Conservation (phyloP, 2,113 vertebrate genomes). For the Uria lomvia region DNA sequence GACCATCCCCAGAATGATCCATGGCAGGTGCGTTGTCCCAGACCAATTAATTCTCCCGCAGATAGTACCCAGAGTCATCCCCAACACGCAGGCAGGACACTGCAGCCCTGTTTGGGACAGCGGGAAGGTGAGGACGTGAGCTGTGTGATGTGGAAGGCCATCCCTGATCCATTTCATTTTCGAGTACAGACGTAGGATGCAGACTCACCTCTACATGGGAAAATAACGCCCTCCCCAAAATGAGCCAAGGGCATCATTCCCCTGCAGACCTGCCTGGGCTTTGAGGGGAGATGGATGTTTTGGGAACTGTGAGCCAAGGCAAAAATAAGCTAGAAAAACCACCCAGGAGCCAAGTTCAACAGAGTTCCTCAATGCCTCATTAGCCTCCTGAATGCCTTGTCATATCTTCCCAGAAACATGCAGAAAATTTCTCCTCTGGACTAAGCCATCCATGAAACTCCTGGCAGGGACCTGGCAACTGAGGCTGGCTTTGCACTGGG, state of each 20-base stretch:
- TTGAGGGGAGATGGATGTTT: neutral
- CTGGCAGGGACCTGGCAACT: neutral
- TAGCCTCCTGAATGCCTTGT: neutral
- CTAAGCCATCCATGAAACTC: neutral
- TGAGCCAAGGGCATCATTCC: neutral
- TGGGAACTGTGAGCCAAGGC: neutral
- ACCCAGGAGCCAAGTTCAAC: neutral
- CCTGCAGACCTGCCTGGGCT: neutral
- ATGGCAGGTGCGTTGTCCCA: neutral
- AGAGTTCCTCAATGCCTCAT: neutral
- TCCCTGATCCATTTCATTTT: neutral
- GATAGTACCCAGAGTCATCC: neutral
- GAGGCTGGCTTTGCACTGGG: neutral
- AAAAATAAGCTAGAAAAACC: neutral
- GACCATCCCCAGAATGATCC: neutral
- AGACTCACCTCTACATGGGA: neutral
- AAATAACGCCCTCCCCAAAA: neutral
- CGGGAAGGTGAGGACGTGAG: neutral
- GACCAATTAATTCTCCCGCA: neutral
- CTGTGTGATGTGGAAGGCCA: neutral
- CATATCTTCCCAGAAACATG: neutral
- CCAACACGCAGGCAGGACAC: neutral
- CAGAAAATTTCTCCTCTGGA: neutral
- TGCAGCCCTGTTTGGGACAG: neutral
- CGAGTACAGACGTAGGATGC: rapidly evolving